These are phyloP conservation scores for Tarsius wallacei DNA, from an alignment of 2,797 vertebrate species.

Conservation along the genomic window DNA sequence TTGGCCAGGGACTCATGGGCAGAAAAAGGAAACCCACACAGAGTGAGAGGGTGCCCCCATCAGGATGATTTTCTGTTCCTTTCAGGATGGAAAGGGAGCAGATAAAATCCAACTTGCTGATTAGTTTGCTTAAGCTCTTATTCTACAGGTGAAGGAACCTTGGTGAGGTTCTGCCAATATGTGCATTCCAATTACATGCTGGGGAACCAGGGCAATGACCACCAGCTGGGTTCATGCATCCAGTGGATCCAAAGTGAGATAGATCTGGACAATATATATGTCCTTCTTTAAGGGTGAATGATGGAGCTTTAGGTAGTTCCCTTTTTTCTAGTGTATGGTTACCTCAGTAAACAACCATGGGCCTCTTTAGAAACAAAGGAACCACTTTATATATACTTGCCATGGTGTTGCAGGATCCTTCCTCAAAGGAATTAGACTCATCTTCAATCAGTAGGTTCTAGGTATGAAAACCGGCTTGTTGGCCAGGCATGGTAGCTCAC, in stretches of 20 bases:
- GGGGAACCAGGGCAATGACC: neutral
- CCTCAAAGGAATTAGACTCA: too few species aligned
- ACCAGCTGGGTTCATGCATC: neutral
- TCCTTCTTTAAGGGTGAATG: neutral
- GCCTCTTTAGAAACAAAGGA: too few species aligned
- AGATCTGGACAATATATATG: neutral
- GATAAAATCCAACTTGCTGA: neutral
- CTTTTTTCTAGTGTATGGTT: neutral
- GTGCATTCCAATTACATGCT: neutral
- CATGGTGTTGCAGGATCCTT: too few species aligned
- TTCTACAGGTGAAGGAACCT: neutral
- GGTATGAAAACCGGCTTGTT: too few species aligned
- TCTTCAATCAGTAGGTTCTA: too few species aligned
- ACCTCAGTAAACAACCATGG: neutral
- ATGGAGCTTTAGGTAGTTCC: neutral
- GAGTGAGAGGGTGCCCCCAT: neutral
- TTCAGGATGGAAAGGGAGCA: neutral
- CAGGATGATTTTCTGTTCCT: neutral
- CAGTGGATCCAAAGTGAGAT: neutral
- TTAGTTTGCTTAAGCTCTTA: neutral
- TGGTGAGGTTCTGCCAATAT: neutral
- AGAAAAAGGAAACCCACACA: neutral
- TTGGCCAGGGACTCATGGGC: neutral
- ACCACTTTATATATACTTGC: neutral
- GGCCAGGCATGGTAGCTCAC: too few species aligned